Percentiles rank a stretch among this genome's conserved stretches.
Conservation (phyloP, 2,888 invertebrate species). For the Choreutis nemorana region DNA sequence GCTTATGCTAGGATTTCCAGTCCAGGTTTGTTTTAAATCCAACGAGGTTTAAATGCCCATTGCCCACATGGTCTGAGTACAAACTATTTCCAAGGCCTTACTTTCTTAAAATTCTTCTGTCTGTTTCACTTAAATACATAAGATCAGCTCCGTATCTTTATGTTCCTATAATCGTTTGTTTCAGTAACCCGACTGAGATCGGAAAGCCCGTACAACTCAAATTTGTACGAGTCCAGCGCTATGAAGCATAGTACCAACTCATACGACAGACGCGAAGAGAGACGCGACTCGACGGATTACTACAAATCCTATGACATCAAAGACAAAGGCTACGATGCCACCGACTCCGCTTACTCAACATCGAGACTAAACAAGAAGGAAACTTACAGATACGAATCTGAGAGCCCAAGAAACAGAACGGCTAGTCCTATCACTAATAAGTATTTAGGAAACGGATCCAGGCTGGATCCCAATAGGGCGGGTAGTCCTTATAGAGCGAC, state of each 20-base stretch:
- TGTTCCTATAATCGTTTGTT: slow-evolving; percentile 21
- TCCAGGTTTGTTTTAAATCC: slow-evolving; percentile 33
- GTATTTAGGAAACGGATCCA: slow-evolving; percentile 57
- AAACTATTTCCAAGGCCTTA: too few relatives aligned
- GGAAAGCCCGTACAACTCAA: slow-evolving; percentile 54
- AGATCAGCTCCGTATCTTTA: too few relatives aligned
- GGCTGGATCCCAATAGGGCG: slow-evolving; percentile 53
- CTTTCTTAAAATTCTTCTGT: slow-evolving; percentile 4
- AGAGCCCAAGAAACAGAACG: slow-evolving; percentile 51
- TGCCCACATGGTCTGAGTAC: too few relatives aligned
- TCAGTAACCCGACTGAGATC: slow-evolving; percentile 51
- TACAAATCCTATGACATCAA: slow-evolving; percentile 52
- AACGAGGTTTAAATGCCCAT: neutral
- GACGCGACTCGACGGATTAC: slow-evolving; percentile 48
- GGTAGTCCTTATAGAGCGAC: slow-evolving; percentile 45
- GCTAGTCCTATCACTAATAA: slow-evolving; percentile 61
- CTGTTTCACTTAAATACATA: slow-evolving; percentile 4
- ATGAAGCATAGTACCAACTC: slow-evolving; percentile 42
- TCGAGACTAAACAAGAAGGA: slow-evolving; percentile 47
- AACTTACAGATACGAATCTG: slow-evolving; percentile 40
- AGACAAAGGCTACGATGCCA: slow-evolving; percentile 51
- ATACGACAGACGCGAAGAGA: slow-evolving; percentile 50
- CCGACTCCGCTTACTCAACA: slow-evolving; percentile 51
- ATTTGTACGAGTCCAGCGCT: slow-evolving; percentile 40
- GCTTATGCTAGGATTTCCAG: slow-evolving; percentile 63